A percentile compares a stretch with the other conserved stretches of the same genome.
Evolutionary conservation across 2,888 invertebrate genomes (phyloP).

Genomic region (Leptopilina syphax): DNA sequence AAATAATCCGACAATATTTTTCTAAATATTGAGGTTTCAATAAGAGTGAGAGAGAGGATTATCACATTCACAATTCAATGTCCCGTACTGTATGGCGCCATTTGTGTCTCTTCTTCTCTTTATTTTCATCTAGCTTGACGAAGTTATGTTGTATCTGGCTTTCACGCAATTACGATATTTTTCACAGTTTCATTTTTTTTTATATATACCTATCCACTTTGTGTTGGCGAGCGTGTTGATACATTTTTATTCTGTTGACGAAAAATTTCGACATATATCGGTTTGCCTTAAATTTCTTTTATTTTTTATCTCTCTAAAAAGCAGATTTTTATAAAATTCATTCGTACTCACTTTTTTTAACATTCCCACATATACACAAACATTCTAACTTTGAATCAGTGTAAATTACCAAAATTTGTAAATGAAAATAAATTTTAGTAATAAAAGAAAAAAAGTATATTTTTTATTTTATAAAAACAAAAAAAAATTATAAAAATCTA

Average conservation of each 20-base stretch:
- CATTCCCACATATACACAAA: neutral
- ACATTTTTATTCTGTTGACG: conserved; percentile 62
- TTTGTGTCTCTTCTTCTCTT: conserved; percentile 46
- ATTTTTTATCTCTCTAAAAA: neutral
- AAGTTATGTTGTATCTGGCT: conserved; percentile 56
- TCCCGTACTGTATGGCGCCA: conserved; percentile 18
- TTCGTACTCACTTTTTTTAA: neutral
- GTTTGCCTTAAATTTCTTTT: neutral
- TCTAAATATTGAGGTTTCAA: no score
- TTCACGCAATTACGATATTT: conserved; percentile 60
- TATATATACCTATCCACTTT: conserved; percentile 41
- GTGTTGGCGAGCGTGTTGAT: conserved; percentile 51
- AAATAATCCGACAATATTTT: no score
- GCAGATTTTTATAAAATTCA: neutral
- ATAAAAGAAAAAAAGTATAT: no score
- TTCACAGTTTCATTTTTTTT: conserved; percentile 53
- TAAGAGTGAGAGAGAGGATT: neutral
- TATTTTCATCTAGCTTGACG: conserved; percentile 55
- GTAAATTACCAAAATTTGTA: no score
- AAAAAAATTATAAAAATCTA: no score
- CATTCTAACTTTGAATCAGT: no score
- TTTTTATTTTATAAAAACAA: no score
- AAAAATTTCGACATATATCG: conserved; percentile 26
- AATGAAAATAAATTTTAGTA: no score
- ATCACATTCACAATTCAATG: conserved; percentile 19